Evolutionary conservation across 2,888 invertebrate species (phyloP).

Genomic region (Drosophila setosimentum): DNA sequence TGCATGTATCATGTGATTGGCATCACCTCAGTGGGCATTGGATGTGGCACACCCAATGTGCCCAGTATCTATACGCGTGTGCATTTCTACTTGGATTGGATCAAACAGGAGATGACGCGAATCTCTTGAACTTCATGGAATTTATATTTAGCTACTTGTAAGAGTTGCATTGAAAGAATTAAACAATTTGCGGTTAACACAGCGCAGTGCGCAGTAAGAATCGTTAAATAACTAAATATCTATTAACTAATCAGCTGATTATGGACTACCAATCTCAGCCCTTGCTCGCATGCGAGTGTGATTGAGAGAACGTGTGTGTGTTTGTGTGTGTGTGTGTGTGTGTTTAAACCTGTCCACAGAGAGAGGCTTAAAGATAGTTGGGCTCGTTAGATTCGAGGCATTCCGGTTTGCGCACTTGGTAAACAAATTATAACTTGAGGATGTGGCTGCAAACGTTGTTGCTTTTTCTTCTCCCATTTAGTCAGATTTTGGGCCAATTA

Average conservation of each 20-base stretch:
- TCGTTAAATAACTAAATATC: neutral
- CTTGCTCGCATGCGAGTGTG: neutral
- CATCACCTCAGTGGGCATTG: constrained; percentile 70
- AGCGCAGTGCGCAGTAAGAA: constrained; percentile 18
- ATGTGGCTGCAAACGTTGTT: constrained; percentile 38
- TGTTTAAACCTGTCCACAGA: constrained; percentile 40
- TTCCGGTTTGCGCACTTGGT: constrained; percentile 45
- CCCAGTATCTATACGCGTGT: constrained; percentile 78
- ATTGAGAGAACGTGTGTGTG: neutral
- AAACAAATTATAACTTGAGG: constrained; percentile 28
- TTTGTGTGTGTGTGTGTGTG: neutral
- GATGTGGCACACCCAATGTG: constrained; percentile 70
- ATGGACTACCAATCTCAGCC: neutral
- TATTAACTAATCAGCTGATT: constrained; percentile 24
- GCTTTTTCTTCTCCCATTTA: constrained; percentile 30
- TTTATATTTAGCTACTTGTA: neutral
- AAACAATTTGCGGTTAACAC: constrained; percentile 13
- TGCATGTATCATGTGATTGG: constrained; percentile 78
- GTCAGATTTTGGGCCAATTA: constrained; percentile 11
- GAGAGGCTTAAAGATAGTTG: neutral
- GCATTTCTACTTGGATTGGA: constrained; percentile 72
- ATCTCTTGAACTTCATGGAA: neutral
- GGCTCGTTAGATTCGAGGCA: constrained; percentile 22
- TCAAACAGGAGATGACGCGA: constrained; percentile 45
- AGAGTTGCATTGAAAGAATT: neutral